These are phyloP conservation scores for Agonopterix arenella DNA, from an alignment of 2,888 invertebrate species.

Conservation along the genomic window DNA sequence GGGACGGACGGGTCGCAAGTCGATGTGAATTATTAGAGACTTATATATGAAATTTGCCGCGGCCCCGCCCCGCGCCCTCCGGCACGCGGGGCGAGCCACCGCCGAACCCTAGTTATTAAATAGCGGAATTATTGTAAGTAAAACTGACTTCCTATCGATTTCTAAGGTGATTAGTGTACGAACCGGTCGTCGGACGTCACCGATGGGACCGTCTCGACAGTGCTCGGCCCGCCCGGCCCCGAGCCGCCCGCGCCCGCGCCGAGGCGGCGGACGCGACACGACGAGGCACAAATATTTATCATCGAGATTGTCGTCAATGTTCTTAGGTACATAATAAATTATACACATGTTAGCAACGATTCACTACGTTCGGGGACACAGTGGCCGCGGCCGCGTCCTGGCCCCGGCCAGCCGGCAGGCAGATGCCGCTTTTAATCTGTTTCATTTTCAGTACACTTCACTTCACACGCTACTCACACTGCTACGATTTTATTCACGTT, in stretches of 20 bases:
- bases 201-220: background rate
- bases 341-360: slow-evolving; percentile 39
- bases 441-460: background rate
- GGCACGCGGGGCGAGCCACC: slow-evolving; percentile 19
- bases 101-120: slow-evolving; percentile 57
- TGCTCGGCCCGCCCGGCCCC: background rate
- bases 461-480: background rate
- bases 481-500: slow-evolving; percentile 20
- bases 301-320: slow-evolving; percentile 57
- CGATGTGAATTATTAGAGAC: slow-evolving; percentile 45
- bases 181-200: slow-evolving; percentile 3
- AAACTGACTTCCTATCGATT: slow-evolving; percentile 73
- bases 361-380: slow-evolving; percentile 11
- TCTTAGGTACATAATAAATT: slow-evolving; percentile 59
- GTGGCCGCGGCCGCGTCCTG: slow-evolving; percentile 4
- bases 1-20: slow-evolving; percentile 6
- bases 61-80: slow-evolving; percentile 32
- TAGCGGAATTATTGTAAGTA: slow-evolving; percentile 68
- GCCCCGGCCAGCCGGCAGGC: no score
- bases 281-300: slow-evolving; percentile 43
- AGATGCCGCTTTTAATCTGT: background rate
- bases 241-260: background rate
- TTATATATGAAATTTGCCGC: slow-evolving; percentile 54
- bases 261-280: background rate
- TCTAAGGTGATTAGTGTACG: slow-evolving; percentile 47